phyloP scores from a whole-genome alignment of 2,113 vertebrate genomes.

The Polypterus bichir region DNA sequence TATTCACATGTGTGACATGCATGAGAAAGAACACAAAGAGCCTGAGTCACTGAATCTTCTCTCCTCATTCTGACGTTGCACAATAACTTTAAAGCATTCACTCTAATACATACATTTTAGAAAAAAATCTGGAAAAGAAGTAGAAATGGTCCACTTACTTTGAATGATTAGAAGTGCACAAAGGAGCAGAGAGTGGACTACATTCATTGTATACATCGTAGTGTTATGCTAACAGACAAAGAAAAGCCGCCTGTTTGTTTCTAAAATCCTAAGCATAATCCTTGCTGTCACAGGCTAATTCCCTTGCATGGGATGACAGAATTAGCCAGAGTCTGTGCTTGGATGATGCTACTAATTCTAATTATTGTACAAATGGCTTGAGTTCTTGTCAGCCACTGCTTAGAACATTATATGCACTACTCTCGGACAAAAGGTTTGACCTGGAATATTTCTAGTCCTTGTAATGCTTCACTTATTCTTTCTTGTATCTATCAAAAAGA shows the following conservation, averaged over 20 bases:
- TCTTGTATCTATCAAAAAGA: too few species aligned
- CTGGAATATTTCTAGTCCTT: too few species aligned
- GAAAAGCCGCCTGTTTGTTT: slow-evolving; percentile 53
- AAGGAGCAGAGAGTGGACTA: slow-evolving; percentile 36
- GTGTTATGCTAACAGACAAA: slow-evolving; percentile 33
- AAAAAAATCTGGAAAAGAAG: slow-evolving; percentile 30
- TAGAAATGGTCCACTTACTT: slow-evolving; percentile 48
- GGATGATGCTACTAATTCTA: slow-evolving; percentile 26
- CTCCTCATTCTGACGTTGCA: too few species aligned
- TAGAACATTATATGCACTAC: too few species aligned
- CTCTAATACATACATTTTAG: slow-evolving; percentile 37
- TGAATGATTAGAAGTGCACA: slow-evolving; percentile 38
- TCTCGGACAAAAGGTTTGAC: too few species aligned
- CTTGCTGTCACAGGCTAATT: slow-evolving; percentile 43
- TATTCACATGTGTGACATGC: too few species aligned
- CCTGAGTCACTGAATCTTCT: too few species aligned
- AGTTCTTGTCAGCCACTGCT: too few species aligned
- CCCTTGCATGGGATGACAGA: slow-evolving; percentile 38
- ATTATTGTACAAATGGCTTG: slow-evolving; percentile 11
- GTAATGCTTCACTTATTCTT: too few species aligned
- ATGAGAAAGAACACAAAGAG: too few species aligned
- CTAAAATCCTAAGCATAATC: slow-evolving; percentile 52
- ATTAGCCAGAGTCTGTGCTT: slow-evolving; percentile 41
- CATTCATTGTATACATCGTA: slow-evolving; percentile 47
- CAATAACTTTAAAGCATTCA: background rate